Evolutionary conservation across 2,113 vertebrate genomes (phyloP).

Genomic region (Melanerpes aurifrons): DNA sequence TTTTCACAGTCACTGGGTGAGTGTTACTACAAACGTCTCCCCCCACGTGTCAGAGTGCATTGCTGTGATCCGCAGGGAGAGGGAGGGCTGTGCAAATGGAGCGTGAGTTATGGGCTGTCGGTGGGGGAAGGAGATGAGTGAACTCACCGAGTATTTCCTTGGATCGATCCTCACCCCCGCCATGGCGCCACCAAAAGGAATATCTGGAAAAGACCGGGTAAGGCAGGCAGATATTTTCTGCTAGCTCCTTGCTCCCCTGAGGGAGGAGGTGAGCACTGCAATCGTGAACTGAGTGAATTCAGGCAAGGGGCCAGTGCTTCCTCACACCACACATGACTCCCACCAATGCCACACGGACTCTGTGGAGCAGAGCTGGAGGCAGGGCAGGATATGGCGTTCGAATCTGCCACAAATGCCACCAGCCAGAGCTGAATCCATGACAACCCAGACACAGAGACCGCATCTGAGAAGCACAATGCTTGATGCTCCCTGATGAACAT

Average conservation of each 20-base stretch:
- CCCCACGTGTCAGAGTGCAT: neutral
- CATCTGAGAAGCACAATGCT: neutral
- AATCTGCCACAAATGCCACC: neutral
- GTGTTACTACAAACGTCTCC: neutral
- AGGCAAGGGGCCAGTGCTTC: neutral
- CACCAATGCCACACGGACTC: fast-evolving
- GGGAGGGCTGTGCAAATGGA: conserved; percentile 41
- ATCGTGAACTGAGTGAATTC: neutral
- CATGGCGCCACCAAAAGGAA: conserved; percentile 42
- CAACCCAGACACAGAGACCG: neutral
- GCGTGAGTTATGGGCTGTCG: conserved; percentile 6
- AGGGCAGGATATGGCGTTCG: neutral
- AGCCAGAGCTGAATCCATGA: conserved; percentile 50
- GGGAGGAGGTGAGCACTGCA: neutral
- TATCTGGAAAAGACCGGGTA: conserved; percentile 7
- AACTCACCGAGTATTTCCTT: conserved; percentile 21
- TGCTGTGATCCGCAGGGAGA: fast-evolving
- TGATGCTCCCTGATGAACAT: neutral
- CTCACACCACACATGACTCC: fast-evolving
- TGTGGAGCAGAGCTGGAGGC: neutral
- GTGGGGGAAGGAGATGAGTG: neutral
- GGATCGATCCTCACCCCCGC: conserved; percentile 18
- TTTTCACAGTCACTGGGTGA: neutral
- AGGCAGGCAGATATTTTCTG: neutral
- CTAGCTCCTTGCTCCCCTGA: neutral